Evolutionary conservation across 1,140 invertebrate genomes (phyloP), one percentile per base, ranked within the genome.

Genomic region (Drosophila subobscura): DNA sequence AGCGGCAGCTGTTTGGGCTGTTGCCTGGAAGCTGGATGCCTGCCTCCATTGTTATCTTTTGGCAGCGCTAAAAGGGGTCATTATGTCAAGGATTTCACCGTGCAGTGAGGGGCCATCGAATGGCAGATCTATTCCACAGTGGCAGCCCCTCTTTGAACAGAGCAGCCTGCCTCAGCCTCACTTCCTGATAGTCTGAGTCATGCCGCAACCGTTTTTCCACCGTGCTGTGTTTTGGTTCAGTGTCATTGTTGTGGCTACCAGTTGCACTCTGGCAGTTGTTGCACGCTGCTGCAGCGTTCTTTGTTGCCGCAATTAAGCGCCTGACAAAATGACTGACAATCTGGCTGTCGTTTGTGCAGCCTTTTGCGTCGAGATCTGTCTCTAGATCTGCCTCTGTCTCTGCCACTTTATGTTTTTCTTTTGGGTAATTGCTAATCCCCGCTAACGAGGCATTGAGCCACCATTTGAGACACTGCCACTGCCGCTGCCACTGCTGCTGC

Each of bases 291-390:
- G 52, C 60, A 58, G 53, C 51, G 72, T 72, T 63, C 72, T 72
- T 74, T 63, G 52, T 75, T 72, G 81, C 81, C 80, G 83, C 83
- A 88, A 88, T 88, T 88, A 88, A 88, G 77, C 75, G 75, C 63
- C 68, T 88, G 83, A 88, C 83, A 88, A 88, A 89, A 89, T 88
- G 83, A 89, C 83, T 89, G 83, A 88, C 84, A 85, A 86, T 85
- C 65, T 60, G 75, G 65, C 74, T 57, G 58, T 57, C 51, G 44
- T n/a, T 25, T 8, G 41, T 58, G 33, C 4, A 37, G 33, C 33
- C 33, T 37, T 37, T 37, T 37, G 33, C 33, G 33, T 37, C 33
- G 33, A 37, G 33, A 37, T 37, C 33, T 37, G 33, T 37, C 33
- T 12, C 10, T 37, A 37, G 33, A 37, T 37, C 10, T 37, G 33